A percentile compares a stretch with the other conserved stretches of the same genome.
Conservation (phyloP, 1,140 invertebrate genomes). For the Caenorhabditis inopinata region DNA sequence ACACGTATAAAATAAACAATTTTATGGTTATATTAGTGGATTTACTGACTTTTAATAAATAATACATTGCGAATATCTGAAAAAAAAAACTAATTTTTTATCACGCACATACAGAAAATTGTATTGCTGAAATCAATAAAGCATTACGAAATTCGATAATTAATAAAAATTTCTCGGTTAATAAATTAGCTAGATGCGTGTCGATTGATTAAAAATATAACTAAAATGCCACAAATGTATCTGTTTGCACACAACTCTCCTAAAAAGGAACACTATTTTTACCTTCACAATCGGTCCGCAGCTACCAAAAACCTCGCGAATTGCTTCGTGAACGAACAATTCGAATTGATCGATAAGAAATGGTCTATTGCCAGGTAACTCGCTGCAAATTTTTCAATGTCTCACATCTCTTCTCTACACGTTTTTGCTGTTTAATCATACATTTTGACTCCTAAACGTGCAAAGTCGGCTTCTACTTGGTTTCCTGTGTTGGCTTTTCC, state of each 20-base stretch:
- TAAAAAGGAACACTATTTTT: neutral
- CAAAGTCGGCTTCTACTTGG: slow-evolving; percentile 34
- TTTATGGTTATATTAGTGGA: too few species aligned
- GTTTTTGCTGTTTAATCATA: neutral
- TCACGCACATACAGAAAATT: too few species aligned
- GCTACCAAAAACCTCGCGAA: slow-evolving; percentile 24
- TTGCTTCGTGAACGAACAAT: slow-evolving; percentile 30
- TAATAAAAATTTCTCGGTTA: too few species aligned
- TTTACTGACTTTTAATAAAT: too few species aligned
- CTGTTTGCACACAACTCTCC: too few species aligned
- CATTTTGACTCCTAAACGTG: slow-evolving; percentile 38
- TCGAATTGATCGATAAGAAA: slow-evolving; percentile 33
- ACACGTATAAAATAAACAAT: too few species aligned
- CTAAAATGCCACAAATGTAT: neutral
- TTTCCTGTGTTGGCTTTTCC: neutral
- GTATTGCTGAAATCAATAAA: too few species aligned
- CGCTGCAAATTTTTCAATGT: slow-evolving; percentile 39
- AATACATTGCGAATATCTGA: too few species aligned
- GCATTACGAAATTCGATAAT: too few species aligned
- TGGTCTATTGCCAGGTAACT: neutral
- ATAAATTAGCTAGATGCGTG: too few species aligned
- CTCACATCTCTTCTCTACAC: too few species aligned
- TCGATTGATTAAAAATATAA: neutral
- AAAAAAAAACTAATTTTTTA: too few species aligned
- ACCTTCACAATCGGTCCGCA: slow-evolving; percentile 36